Percentiles rank a stretch among this genome's conserved stretches.
These are phyloP conservation scores for Glyptemys insculpta DNA, from an alignment of 2,797 vertebrate genomes.

Conservation along the genomic window DNA sequence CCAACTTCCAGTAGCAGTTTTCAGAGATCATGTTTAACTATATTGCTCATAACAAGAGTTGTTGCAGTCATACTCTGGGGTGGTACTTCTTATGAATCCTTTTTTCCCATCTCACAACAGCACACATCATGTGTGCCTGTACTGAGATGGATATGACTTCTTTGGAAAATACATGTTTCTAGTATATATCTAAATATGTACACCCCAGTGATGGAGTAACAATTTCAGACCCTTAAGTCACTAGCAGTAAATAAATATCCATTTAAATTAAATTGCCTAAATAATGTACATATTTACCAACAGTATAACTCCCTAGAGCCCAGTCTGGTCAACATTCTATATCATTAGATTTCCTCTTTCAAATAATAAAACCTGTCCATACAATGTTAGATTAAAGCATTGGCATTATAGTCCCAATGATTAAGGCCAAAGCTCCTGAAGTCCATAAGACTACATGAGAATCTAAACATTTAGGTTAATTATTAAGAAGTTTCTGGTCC, in stretches of 20 bases:
- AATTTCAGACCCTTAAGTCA: neutral
- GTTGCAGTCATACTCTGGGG: neutral
- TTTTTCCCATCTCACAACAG: neutral
- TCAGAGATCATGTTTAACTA: neutral
- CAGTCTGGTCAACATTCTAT: neutral
- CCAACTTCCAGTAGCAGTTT: neutral
- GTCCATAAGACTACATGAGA: neutral
- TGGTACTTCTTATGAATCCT: neutral
- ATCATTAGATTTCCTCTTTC: neutral
- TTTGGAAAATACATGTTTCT: neutral
- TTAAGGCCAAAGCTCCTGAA: neutral
- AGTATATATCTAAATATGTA: neutral
- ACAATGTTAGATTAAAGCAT: neutral
- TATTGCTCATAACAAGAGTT: neutral
- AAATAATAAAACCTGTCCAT: neutral
- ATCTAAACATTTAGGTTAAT: neutral
- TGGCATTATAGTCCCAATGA: neutral
- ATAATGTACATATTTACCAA: neutral
- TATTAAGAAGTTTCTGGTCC: neutral
- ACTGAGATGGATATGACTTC: neutral
- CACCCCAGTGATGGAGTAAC: neutral
- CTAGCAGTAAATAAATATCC: neutral
- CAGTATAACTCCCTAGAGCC: neutral
- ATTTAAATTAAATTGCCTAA: neutral
- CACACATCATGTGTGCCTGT: neutral